These are phyloP conservation scores for Coreius guichenoti DNA, from an alignment of 2,797 vertebrate genomes.

Conservation along the genomic window DNA sequence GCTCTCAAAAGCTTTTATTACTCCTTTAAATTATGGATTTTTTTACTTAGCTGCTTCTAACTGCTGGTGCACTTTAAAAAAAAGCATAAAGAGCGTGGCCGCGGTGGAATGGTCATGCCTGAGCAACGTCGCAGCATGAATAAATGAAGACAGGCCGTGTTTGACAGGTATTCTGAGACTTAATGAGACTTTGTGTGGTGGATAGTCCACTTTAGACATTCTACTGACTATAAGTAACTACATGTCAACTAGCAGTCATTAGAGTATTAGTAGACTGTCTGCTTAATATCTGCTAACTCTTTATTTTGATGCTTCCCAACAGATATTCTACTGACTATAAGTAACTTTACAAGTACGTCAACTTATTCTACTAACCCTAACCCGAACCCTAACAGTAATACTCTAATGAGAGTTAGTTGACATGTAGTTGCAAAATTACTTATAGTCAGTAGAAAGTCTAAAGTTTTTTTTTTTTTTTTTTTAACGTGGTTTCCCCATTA, in stretches of 20 bases:
- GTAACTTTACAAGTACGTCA: no score
- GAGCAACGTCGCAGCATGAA: background rate
- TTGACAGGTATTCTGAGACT: slow-evolving; percentile 5
- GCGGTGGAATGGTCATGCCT: background rate
- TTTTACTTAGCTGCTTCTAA: slow-evolving; percentile 28
- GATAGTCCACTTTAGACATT: background rate
- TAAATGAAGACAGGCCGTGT: slow-evolving; percentile 15
- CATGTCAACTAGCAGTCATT: background rate
- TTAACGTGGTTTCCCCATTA: no score
- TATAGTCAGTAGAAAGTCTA: no score
- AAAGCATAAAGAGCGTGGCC: background rate
- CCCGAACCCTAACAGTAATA: no score
- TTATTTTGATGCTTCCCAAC: background rate
- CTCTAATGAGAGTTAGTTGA: no score
- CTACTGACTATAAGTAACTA: background rate
- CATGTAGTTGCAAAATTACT: no score
- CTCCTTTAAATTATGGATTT: slow-evolving; percentile 32
- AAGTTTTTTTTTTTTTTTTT: no score
- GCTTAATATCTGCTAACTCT: background rate
- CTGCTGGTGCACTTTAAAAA: slow-evolving; percentile 7
- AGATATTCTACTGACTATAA: background rate
- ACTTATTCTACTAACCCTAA: background rate
- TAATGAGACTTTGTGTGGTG: slow-evolving; percentile 10
- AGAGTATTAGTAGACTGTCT: background rate
- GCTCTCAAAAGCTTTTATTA: slow-evolving; percentile 36